These are phyloP conservation scores for Pandemis heparana DNA, from an alignment of 2,888 invertebrate species.

Conservation along the genomic window DNA sequence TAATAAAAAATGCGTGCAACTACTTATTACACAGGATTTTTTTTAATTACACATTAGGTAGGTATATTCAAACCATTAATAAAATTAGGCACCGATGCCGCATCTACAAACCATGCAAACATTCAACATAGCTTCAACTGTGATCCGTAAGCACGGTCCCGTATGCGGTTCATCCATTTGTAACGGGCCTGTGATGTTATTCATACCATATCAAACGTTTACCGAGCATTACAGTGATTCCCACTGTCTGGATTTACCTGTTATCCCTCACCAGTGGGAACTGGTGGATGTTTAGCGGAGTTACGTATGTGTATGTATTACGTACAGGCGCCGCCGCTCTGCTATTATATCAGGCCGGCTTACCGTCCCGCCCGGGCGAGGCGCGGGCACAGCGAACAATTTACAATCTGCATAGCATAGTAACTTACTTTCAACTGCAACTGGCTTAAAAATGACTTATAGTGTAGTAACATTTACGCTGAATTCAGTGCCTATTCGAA, in stretches of 20 bases:
- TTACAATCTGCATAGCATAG: slow-evolving; percentile 6
- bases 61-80: no score
- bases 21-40: background rate
- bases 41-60: no score
- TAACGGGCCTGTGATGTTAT: slow-evolving; percentile 78
- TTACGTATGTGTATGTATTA: background rate
- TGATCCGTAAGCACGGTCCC: slow-evolving; percentile 53
- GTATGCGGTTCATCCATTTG: slow-evolving; percentile 71
- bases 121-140: slow-evolving; percentile 46
- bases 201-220: slow-evolving; percentile 81
- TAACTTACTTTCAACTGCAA: slow-evolving; percentile 10
- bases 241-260: slow-evolving; percentile 58
- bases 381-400: background rate
- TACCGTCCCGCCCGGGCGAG: slow-evolving; percentile 1
- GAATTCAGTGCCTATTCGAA: background rate
- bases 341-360: background rate
- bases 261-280: slow-evolving; percentile 28
- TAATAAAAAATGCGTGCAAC: no score
- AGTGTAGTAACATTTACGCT: background rate
- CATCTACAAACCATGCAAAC: slow-evolving; percentile 58
- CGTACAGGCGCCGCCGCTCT: background rate
- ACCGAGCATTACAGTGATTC: slow-evolving; percentile 71
- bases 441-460: slow-evolving; percentile 1
- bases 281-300: slow-evolving; percentile 18
- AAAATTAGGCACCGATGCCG: slow-evolving; percentile 50